These are phyloP conservation scores for Pseudorasbora parva DNA, from an alignment of 2,113 vertebrate species.

Conservation along the genomic window DNA sequence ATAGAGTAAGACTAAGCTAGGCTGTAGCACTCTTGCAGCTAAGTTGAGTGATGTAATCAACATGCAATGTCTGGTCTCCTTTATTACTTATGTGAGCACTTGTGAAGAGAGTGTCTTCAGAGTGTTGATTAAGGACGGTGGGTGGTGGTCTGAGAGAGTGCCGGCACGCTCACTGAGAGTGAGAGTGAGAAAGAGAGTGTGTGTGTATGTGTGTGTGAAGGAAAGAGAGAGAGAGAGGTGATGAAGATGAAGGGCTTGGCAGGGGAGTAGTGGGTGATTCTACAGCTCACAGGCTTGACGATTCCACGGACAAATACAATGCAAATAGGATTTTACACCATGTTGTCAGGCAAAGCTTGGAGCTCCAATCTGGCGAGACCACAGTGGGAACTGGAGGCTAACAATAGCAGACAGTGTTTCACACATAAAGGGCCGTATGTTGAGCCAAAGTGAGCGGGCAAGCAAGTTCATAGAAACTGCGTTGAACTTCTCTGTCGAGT, in stretches of 20 bases:
- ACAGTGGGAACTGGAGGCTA: conserved; percentile 59
- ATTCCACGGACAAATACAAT: conserved; percentile 74
- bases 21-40: conserved; percentile 28
- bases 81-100: conserved; percentile 53
- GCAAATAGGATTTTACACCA: conserved; percentile 77
- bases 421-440: conserved; percentile 50
- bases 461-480: conserved; percentile 72
- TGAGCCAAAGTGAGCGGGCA: conserved; percentile 70
- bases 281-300: conserved; percentile 60
- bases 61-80: conserved; percentile 18
- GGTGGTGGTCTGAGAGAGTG: conserved; percentile 52
- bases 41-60: conserved; percentile 41
- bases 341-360: conserved; percentile 61
- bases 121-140: conserved; percentile 55
- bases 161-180: conserved; percentile 24
- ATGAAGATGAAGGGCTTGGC: conserved; percentile 53
- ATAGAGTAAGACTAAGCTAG: conserved; percentile 27
- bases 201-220: conserved; percentile 29
- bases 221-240: conserved; percentile 33
- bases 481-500: conserved; percentile 65
- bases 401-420: conserved; percentile 58
- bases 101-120: conserved; percentile 46
- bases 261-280: conserved; percentile 54
- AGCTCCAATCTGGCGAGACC: conserved; percentile 58
- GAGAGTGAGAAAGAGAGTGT: conserved; percentile 34